Conservation (phyloP, 2,113 vertebrate genomes). For the Raphicerus campestris region DNA sequence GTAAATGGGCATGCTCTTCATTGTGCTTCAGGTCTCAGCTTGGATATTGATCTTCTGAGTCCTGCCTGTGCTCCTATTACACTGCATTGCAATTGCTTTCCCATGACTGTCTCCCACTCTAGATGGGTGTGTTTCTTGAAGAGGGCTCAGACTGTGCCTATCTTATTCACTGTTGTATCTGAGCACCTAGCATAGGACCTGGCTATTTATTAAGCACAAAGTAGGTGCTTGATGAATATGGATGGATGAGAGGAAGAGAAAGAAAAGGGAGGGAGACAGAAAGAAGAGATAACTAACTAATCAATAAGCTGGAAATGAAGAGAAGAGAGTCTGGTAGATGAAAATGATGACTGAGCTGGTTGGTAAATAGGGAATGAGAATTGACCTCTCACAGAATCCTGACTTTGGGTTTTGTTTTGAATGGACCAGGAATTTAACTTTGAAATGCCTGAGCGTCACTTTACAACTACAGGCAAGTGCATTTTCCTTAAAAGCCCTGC, state of each 20-base stretch:
- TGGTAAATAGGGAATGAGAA: background rate
- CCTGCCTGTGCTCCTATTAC: background rate
- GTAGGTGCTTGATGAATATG: background rate
- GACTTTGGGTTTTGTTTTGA: background rate
- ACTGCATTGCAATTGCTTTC: background rate
- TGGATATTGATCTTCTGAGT: background rate
- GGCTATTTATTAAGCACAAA: background rate
- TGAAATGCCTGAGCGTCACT: background rate
- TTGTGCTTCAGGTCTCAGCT: background rate
- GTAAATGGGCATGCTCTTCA: background rate
- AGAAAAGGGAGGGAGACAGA: too few relatives aligned
- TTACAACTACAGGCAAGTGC: background rate
- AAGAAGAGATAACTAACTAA: background rate
- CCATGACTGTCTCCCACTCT: background rate
- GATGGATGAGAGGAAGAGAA: background rate
- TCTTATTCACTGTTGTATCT: background rate
- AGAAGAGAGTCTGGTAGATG: background rate
- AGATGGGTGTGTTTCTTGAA: background rate
- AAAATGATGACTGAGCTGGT: background rate
- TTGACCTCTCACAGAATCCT: background rate
- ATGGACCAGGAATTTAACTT: background rate
- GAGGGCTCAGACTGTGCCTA: background rate
- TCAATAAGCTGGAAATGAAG: background rate
- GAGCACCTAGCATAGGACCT: background rate
- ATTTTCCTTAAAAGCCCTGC: background rate